Conservation (phyloP, 37 sponge, comb jelly and placozoan species). For the Ephydatia muelleri region DNA sequence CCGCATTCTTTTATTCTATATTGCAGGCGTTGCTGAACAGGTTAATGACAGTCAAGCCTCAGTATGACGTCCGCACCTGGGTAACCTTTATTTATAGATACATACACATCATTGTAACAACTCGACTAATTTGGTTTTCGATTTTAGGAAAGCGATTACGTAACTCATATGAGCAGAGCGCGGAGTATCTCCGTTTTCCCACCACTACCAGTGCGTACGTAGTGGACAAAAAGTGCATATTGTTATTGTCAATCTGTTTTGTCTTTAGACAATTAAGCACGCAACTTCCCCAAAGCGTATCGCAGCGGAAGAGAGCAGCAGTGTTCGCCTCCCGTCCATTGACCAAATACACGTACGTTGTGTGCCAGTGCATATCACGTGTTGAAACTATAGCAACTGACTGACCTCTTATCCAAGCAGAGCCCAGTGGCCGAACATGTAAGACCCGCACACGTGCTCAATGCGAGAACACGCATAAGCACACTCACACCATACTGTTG, state of each 20-base stretch:
- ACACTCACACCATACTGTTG: too few species aligned
- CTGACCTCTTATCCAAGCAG: too few species aligned
- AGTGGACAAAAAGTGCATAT: too few species aligned
- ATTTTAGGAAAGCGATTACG: constrained; percentile 58
- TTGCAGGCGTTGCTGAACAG: constrained; percentile 51
- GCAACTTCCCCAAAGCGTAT: not conserved
- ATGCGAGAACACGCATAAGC: too few species aligned
- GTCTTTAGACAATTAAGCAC: not conserved
- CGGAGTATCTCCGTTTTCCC: constrained; percentile 41
- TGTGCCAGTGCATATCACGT: too few species aligned
- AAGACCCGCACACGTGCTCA: too few species aligned
- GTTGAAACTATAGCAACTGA: too few species aligned
- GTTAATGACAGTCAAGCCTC: constrained; percentile 49
- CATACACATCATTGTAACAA: not conserved
- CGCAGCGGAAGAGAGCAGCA: not conserved
- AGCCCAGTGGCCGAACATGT: too few species aligned
- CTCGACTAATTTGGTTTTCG: not conserved
- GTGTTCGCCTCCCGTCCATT: constrained; percentile 7
- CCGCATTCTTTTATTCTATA: not conserved
- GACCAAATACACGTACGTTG: not conserved
- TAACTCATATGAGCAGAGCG: constrained; percentile 18
- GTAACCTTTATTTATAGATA: constrained; percentile 9
- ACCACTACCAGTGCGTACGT: constrained; percentile 17
- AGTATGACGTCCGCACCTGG: constrained; percentile 52
- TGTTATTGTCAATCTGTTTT: too few species aligned